Evolutionary conservation across 2,113 vertebrate species (phyloP), one percentile per base, ranked within the genome.

Genomic region (Ammospiza caudacuta): DNA sequence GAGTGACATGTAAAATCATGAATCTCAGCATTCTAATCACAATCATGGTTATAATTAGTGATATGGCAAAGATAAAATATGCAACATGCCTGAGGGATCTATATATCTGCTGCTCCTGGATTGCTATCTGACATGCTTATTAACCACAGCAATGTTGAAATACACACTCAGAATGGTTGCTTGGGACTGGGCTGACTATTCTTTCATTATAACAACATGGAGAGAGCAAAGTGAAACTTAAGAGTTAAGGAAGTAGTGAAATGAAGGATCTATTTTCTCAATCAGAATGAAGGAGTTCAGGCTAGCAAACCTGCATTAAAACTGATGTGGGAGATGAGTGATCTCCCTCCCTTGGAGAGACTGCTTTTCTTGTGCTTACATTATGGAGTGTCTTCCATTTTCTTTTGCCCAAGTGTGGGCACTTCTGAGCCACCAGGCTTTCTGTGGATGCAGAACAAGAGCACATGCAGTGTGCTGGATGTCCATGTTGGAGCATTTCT

Each of bases 51-150:
- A 72, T 72, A 94, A 90, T 93, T 89, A 76, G 55, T 47, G 70
- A 67, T 81, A 89, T 2, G 3, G 57, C 64, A 75, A 80, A 57
- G 61, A 81, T 41, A 83, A 89, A 95, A 94, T 61, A 57, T 4
- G 47, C 73, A 89, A 49, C 22, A 25, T n/a, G 70, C 91, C 89
- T 18, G 29, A 89, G 81, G 74, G 54, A 47, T 17, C 54, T 76
- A 12, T 80, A 33, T 55, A 92, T 76, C 55, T 16, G 8, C 82
- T 73, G 41, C 78, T 91, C 15, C 82, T 83, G 75, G 70, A 68
- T 41, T 87, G 66, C 61, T 88, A 22, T 85, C 94, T 91, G 92
- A 86, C 83, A 88, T 85, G 72, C 51, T 94, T 92, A 93, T 90
- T 96, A 97, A 80, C 72, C 31, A 76, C 33, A 84, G 39, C 31